Percentiles rank a stretch among this genome's conserved stretches.
These are phyloP conservation scores for Merluccius polli DNA, from an alignment of 2,797 vertebrate genomes.

Conservation along the genomic window DNA sequence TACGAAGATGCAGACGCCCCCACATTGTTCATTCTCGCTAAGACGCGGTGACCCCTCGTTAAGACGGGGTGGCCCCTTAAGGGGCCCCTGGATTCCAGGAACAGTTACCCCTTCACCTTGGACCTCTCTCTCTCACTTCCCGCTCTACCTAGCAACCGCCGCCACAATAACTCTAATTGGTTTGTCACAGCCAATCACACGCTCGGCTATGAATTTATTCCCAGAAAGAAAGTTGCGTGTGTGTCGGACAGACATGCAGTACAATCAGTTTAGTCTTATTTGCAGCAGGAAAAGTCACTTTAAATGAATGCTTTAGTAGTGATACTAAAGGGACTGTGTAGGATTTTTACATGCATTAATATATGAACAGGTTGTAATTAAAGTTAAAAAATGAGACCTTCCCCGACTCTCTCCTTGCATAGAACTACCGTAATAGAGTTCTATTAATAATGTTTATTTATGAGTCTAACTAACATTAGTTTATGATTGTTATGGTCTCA, in stretches of 20 bases:
- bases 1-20: too few species aligned
- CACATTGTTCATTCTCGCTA: too few species aligned
- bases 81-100: constrained; percentile 62
- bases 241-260: not conserved
- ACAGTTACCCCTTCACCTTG: constrained; percentile 59
- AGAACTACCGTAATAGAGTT: too few species aligned
- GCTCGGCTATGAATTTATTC: constrained; percentile 38
- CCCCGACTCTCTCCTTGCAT: too few species aligned
- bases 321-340: too few species aligned
- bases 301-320: not conserved
- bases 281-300: constrained; percentile 7
- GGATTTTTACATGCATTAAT: too few species aligned
- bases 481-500: too few species aligned
- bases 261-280: not conserved
- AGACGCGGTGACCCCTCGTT: too few species aligned
- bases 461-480: too few species aligned
- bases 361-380: too few species aligned
- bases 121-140: constrained; percentile 53
- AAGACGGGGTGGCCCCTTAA: constrained; percentile 36
- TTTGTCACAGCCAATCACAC: constrained; percentile 61
- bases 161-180: constrained; percentile 68
- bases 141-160: constrained; percentile 52
- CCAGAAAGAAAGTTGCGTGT: constrained; percentile 14
- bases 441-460: too few species aligned
- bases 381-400: too few species aligned